Percentiles rank a stretch among this genome's conserved stretches.
phyloP scores from a whole-genome alignment of 2,797 vertebrate genomes.

The Neomorphus geoffroyi region DNA sequence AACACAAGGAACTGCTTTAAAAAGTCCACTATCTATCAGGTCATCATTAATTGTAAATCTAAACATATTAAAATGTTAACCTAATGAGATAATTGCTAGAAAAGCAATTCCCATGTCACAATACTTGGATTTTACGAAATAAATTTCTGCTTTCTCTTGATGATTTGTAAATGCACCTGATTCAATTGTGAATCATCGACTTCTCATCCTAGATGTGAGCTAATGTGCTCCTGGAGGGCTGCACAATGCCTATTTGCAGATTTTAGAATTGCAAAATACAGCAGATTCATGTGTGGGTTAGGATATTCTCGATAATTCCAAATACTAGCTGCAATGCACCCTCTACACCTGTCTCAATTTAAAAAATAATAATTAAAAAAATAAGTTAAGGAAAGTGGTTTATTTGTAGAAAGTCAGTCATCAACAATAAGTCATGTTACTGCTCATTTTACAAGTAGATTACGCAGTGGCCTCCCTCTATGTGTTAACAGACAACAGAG shows the following conservation, averaged over 20 bases:
- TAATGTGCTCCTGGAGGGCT: neutral
- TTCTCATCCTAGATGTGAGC: neutral
- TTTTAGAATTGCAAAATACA: neutral
- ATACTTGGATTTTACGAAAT: neutral
- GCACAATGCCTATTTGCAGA: neutral
- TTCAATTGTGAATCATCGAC: neutral
- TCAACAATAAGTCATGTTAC: neutral
- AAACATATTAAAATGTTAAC: neutral
- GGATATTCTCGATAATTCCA: neutral
- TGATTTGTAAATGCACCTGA: neutral
- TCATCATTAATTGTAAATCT: neutral
- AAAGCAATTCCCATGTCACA: neutral
- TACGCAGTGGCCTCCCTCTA: neutral
- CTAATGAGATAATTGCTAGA: neutral
- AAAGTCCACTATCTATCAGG: neutral
- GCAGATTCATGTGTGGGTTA: neutral
- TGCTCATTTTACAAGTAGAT: neutral
- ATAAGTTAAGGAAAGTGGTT: neutral
- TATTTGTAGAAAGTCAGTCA: neutral
- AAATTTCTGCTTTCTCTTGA: neutral
- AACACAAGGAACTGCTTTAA: neutral
- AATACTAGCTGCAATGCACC: neutral
- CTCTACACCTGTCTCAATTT: neutral
- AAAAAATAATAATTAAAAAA: neutral
- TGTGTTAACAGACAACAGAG: neutral